Base-by-base conservation (phyloP, 2,113 vertebrate species). In the Leucopternis melanops region DNA sequence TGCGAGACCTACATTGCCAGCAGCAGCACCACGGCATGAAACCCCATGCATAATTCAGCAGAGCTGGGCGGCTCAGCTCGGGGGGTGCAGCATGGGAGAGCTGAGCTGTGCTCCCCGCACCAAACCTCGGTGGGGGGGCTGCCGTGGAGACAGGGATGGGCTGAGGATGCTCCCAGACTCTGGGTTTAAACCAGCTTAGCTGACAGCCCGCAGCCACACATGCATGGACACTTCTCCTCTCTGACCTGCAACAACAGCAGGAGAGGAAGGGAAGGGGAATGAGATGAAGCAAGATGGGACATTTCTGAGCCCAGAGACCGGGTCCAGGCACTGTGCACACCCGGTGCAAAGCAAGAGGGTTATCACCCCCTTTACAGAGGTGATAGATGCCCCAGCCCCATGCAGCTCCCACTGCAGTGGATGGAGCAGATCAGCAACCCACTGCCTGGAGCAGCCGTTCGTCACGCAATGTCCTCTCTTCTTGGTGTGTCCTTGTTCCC, bases 211-310 rank as follows among this genome's bases (percentile, higher is more conserved):
- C 59, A n/a, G 78, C 58, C 44, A 17, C 5, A 1, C 14, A 6
- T 6, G 3, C 20, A 20, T 0, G 3, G 70, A 19, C 4, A 1
- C 40, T 54, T 32, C 90, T 27, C n/a, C 3, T 2, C 38, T 8
- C 50, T 20, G 55, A 69, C 6, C 57, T 3, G 1, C 40, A 20
- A 6, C 36, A 36, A 2, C 32, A 66, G 81, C 77, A 13, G 55
- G 19, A 69, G 22, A 59, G 50, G 55, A 47, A 44, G 72, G 45
- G 47, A 27, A 65, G 11, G 54, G 54, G 12, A 36, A 22, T 3
- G 36, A 66, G 67, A 50, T 6, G 50, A 61, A 83, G 50, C 11
- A 52, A 31, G 14, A 40, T 1, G 31, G 38, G 55, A 44, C 15
- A 16, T 18, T 44, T 27, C 32, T 13, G 34, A 55, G 20, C 18